Base-by-base conservation (phyloP, 2,888 invertebrate species). In the Chrysolina americana region DNA sequence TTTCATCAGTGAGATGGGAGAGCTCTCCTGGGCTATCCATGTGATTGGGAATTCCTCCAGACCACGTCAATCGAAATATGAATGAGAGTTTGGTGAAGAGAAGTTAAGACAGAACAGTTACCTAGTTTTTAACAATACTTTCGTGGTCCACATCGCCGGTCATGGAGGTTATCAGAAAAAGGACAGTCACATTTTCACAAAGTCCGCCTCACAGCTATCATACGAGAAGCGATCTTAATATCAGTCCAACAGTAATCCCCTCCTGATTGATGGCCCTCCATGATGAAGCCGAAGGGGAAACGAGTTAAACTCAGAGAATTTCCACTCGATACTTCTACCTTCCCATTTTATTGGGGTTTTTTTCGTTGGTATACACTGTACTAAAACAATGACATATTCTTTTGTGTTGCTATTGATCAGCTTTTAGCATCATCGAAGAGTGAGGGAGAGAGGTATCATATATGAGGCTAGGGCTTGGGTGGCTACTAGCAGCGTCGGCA, bases 221-320 rank as follows among this genome's bases (percentile, higher is more conserved):
- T 86, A 85, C 85, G 84, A 79, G 84, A 83, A 77, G 84, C 86
- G 86, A 86, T 87, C 87, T 87, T 87, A 87, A 87, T 87, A 87
- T 87, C 87, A 85, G 87, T 87, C 87, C 79, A 83, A 83, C 83
- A 84, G 86, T 87, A 87, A 87, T 87, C 87, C 87, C 82, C 79
- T 81, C 76, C 86, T 87, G 87, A 87, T 87, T 87, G 87, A 87
- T 87, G 85, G 86, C 85, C 84, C 85, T 85, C 82, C 86, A 86
- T 85, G 87, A 86, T 86, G 84, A 85, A 76, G 78, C 76, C 65
- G 13, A 56, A 21, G 13, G 21, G 56, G 23, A 56, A 56, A 72
- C 66, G 68, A 64, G 64, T 73, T 68, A 64, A 50, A 68, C n/a
- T 53, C 56, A 63, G 36, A 68, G 50, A 56, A 44, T 50, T 68